These are phyloP conservation scores for Tenthredo notha DNA, from an alignment of 2,888 invertebrate genomes.

Conservation along the genomic window DNA sequence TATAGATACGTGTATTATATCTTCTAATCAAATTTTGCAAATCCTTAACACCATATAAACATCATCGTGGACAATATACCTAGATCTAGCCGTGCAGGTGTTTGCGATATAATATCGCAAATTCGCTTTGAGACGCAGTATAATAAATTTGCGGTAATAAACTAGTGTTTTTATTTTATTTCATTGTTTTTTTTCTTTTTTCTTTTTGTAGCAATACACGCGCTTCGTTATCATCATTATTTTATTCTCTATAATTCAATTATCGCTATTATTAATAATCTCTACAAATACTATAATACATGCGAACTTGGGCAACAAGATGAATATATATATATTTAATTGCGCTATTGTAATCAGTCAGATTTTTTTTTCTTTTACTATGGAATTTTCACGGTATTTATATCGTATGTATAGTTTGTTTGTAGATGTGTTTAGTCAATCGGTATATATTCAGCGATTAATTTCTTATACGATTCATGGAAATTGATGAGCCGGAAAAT, in stretches of 20 bases:
- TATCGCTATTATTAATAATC: background rate
- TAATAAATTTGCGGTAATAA: background rate
- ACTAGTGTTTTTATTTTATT: background rate
- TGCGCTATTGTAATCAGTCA: background rate
- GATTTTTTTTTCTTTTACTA: no score
- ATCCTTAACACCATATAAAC: background rate
- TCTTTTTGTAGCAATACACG: background rate
- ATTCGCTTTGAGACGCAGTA: background rate
- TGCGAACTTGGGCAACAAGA: background rate
- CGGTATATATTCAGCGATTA: background rate
- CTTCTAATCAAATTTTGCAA: background rate
- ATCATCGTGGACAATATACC: conserved; percentile 26
- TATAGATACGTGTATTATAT: no score
- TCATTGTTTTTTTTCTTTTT: background rate
- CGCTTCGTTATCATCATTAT: background rate
- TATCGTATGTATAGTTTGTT: no score
- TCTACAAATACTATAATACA: background rate
- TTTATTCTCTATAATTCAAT: background rate
- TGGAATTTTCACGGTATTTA: no score
- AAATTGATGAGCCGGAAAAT: background rate
- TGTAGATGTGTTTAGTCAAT: background rate
- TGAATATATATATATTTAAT: background rate
- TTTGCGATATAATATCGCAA: background rate
- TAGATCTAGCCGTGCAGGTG: background rate
- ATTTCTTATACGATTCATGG: background rate